phyloP scores from a whole-genome alignment of 2,888 invertebrate genomes.

The Habroteleia sp. region DNA sequence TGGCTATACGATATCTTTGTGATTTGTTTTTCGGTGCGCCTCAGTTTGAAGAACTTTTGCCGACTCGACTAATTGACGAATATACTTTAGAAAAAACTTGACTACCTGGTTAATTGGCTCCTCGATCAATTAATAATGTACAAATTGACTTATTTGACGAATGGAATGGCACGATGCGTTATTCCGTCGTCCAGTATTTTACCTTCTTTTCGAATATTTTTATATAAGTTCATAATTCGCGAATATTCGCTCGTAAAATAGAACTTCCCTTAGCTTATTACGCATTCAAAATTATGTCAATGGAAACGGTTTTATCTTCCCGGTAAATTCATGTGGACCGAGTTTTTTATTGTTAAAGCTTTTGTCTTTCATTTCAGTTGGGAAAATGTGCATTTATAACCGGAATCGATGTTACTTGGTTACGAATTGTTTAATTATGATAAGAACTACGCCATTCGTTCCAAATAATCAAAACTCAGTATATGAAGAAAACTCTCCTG shows the following conservation, averaged over 20 bases:
- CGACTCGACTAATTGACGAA: constrained; percentile 21
- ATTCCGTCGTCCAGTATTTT: neutral
- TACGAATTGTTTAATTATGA: constrained; percentile 44
- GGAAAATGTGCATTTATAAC: constrained; percentile 16
- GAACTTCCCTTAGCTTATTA: constrained; percentile 18
- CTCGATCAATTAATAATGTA: constrained; percentile 34
- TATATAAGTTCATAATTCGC: constrained; percentile 15
- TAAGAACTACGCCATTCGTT: constrained; percentile 23
- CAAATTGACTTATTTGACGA: constrained; percentile 31
- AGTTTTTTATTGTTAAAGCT: constrained; percentile 18
- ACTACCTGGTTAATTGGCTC: constrained; percentile 14
- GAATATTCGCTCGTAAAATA: constrained; percentile 22
- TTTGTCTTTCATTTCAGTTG: constrained; percentile 1
- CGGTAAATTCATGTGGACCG: constrained; percentile 11
- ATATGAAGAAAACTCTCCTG: constrained; percentile 21
- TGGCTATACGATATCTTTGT: too few species aligned
- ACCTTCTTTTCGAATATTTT: neutral
- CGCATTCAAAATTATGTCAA: constrained; percentile 28
- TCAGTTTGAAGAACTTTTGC: neutral
- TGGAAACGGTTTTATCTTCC: constrained; percentile 8
- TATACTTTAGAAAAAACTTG: constrained; percentile 28
- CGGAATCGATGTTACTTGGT: constrained; percentile 31
- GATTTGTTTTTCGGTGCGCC: too few species aligned
- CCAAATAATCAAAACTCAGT: constrained; percentile 32
- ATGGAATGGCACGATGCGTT: neutral